phyloP scores from a whole-genome alignment of 2,888 invertebrate species.

The Bruchidius siliquastri region DNA sequence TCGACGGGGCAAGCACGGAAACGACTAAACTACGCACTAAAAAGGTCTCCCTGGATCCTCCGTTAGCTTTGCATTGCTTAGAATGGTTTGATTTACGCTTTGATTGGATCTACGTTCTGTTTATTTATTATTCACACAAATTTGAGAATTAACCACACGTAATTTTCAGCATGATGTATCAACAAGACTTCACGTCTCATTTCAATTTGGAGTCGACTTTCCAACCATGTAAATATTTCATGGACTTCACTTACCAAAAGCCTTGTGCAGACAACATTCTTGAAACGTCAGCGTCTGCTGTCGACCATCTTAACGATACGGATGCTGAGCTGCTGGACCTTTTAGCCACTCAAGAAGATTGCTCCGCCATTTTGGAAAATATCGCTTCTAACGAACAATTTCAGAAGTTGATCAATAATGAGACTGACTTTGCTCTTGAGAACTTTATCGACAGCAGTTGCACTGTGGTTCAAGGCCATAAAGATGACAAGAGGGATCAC shows the following conservation, averaged over 20 bases:
- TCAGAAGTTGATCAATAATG: slow-evolving; percentile 35
- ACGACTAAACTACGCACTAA: too few relatives aligned
- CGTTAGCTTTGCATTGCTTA: too few relatives aligned
- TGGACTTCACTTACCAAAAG: slow-evolving; percentile 32
- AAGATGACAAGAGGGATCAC: neutral
- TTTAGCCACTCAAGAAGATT: slow-evolving; percentile 41
- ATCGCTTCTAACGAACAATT: slow-evolving; percentile 42
- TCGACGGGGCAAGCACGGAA: too few relatives aligned
- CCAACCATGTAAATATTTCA: slow-evolving; percentile 29
- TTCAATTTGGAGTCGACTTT: neutral
- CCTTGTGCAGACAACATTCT: slow-evolving; percentile 27
- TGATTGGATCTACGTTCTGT: too few relatives aligned
- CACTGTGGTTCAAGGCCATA: slow-evolving; percentile 2
- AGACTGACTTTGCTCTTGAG: slow-evolving; percentile 27
- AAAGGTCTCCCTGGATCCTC: too few relatives aligned
- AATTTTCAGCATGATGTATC: slow-evolving; percentile 30
- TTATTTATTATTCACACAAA: too few relatives aligned
- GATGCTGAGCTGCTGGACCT: slow-evolving; percentile 42
- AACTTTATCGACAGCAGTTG: slow-evolving; percentile 20
- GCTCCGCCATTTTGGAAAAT: slow-evolving; percentile 40
- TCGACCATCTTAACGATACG: slow-evolving; percentile 40
- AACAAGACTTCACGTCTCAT: neutral
- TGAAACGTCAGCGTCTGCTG: slow-evolving; percentile 27
- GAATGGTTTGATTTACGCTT: too few relatives aligned
- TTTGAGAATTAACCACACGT: neutral